These are phyloP conservation scores for Heliconius hortense DNA, from an alignment of 2,888 invertebrate species.

Conservation along the genomic window DNA sequence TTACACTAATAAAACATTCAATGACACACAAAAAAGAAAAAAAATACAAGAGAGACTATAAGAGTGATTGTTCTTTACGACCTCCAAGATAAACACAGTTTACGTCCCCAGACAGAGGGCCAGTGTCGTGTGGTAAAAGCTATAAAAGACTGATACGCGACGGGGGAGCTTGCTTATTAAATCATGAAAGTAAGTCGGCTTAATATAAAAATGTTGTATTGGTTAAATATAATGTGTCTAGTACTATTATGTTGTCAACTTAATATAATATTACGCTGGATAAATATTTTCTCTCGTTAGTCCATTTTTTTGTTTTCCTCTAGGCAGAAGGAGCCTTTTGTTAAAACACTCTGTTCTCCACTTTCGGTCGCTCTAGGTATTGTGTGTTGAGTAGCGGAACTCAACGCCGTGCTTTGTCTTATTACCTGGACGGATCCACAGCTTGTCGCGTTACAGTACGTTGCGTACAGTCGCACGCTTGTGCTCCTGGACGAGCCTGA, in stretches of 20 bases:
- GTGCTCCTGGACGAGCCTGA: too few relatives aligned
- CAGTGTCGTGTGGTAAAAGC: conserved; percentile 15
- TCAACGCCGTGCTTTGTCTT: too few relatives aligned
- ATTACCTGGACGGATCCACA: too few relatives aligned
- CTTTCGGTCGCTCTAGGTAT: too few relatives aligned
- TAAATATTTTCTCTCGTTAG: background rate
- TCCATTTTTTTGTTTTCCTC: too few relatives aligned
- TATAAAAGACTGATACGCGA: conserved; percentile 22
- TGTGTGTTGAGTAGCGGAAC: too few relatives aligned
- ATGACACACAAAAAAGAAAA: background rate
- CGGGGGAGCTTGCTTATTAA: conserved; percentile 23
- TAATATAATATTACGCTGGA: background rate
- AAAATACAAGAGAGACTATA: background rate
- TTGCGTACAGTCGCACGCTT: too few relatives aligned
- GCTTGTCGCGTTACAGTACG: too few relatives aligned
- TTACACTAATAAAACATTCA: background rate
- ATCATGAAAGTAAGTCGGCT: conserved; percentile 14
- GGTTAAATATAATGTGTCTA: background rate
- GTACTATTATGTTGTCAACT: background rate
- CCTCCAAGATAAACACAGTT: conserved; percentile 22
- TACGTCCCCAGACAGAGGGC: conserved; percentile 14
- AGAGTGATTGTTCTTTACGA: background rate
- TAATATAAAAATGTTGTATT: conserved; percentile 21
- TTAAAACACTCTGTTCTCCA: too few relatives aligned
- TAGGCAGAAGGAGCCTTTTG: too few relatives aligned